Percentiles rank a stretch among this genome's conserved stretches.
These are phyloP conservation scores for Ceratina japonica DNA, from an alignment of 1,140 invertebrate species.

Conservation along the genomic window DNA sequence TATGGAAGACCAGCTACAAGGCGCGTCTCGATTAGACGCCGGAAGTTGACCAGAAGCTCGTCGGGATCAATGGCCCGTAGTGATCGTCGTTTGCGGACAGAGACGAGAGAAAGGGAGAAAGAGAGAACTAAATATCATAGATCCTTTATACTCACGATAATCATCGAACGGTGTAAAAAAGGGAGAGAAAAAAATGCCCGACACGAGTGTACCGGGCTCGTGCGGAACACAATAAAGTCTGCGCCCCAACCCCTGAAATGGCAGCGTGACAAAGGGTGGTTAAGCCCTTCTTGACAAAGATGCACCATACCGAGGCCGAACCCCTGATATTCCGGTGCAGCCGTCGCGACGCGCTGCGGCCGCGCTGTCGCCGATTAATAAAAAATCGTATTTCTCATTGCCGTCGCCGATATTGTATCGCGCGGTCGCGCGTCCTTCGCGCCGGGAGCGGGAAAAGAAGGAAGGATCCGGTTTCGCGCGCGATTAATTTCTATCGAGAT, in stretches of 20 bases:
- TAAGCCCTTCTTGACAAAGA: constrained; percentile 73
- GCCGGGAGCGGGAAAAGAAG: background rate
- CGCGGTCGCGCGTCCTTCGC: background rate
- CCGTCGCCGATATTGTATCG: background rate
- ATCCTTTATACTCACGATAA: constrained; percentile 21
- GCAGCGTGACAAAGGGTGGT: constrained; percentile 70
- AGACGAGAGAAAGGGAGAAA: background rate
- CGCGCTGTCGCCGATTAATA: constrained; percentile 16
- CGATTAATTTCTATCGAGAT: constrained; percentile 55
- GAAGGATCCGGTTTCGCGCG: constrained; percentile 40
- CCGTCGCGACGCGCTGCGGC: constrained; percentile 46
- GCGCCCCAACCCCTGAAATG: constrained; percentile 67
- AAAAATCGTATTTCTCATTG: background rate
- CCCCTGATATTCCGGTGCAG: constrained; percentile 52
- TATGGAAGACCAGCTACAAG: constrained; percentile 99
- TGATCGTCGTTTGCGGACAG: constrained; percentile 46
- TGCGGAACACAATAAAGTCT: constrained; percentile 73
- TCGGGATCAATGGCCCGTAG: constrained; percentile 53
- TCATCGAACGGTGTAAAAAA: constrained; percentile 12
- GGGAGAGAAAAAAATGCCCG: constrained; percentile 62
- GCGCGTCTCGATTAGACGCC: constrained; percentile 86
- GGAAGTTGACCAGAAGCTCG: background rate
- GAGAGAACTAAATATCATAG: constrained; percentile 42
- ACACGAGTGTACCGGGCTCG: constrained; percentile 64
- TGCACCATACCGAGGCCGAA: constrained; percentile 62